phyloP scores from a whole-genome alignment of 2,113 vertebrate genomes.

The Carassius carassius region DNA sequence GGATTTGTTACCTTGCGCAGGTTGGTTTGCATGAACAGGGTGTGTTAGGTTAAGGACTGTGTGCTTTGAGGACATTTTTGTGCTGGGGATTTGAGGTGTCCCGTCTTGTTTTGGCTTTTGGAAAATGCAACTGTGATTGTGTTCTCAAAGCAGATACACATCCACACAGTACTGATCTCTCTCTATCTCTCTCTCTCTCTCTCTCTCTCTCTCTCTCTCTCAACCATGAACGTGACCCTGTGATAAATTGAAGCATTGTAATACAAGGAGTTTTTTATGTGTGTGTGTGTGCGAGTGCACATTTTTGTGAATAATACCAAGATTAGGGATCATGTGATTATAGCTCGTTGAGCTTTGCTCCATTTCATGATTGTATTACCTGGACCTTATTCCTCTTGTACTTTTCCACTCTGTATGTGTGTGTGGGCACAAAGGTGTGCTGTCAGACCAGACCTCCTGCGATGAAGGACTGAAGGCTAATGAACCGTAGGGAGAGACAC shows the following conservation, averaged over 20 bases:
- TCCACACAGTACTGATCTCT: constrained; percentile 1
- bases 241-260: background rate
- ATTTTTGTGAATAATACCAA: background rate
- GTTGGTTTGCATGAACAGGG: background rate
- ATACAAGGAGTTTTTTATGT: background rate
- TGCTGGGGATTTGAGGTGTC: background rate
- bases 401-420: constrained; percentile 29
- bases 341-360: background rate
- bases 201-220: too few relatives aligned
- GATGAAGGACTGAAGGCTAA: constrained; percentile 20
- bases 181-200: too few relatives aligned
- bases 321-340: constrained; percentile 42
- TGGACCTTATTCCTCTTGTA: constrained; percentile 4
- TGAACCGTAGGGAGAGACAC: background rate
- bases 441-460: constrained; percentile 5
- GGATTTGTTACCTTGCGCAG: background rate
- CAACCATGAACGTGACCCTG: background rate
- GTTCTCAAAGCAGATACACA: constrained; percentile 1
- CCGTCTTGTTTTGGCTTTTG: constrained; percentile 16
- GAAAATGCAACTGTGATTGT: background rate
- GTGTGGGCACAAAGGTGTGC: background rate
- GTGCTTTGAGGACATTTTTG: constrained; percentile 22
- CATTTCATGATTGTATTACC: background rate
- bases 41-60: background rate
- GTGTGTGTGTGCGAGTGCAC: background rate